These are phyloP conservation scores for Dicentrarchus labrax DNA, from an alignment of 2,113 vertebrate genomes.

Conservation along the genomic window DNA sequence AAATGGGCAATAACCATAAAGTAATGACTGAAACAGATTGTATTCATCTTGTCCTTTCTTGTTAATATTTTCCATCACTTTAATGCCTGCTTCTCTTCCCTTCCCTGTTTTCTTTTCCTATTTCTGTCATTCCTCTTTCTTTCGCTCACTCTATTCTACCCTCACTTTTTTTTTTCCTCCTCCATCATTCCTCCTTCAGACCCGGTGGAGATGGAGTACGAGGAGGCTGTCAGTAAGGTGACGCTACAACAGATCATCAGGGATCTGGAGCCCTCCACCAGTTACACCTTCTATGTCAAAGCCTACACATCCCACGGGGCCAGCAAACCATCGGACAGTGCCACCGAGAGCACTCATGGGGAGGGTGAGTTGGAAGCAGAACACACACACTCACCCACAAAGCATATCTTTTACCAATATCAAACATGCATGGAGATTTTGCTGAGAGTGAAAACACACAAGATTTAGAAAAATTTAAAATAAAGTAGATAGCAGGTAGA, in stretches of 20 bases:
- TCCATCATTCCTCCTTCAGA: slow-evolving; percentile 80
- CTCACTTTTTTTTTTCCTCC: slow-evolving; percentile 10
- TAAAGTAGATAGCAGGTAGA: too few species aligned
- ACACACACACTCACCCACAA: slow-evolving; percentile 7
- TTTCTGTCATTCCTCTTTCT: slow-evolving; percentile 6
- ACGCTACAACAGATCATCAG: slow-evolving; percentile 94
- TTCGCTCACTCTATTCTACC: neutral
- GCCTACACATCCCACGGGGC: slow-evolving; percentile 96
- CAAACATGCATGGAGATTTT: neutral
- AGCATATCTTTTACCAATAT: neutral
- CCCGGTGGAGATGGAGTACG: slow-evolving; percentile 94
- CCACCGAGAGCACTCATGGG: slow-evolving; percentile 91
- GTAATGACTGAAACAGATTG: slow-evolving; percentile 52
- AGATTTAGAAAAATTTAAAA: neutral
- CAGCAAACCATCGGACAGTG: slow-evolving; percentile 91
- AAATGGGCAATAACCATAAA: slow-evolving; percentile 69
- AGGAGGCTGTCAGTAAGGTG: slow-evolving; percentile 97
- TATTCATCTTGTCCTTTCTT: slow-evolving; percentile 58
- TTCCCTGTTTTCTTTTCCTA: neutral
- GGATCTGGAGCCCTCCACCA: slow-evolving; percentile 95
- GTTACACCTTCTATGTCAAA: slow-evolving; percentile 97
- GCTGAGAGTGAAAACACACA: neutral
- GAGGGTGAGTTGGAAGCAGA: slow-evolving; percentile 88
- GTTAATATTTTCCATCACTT: slow-evolving; percentile 29
- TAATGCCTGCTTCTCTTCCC: neutral